Conservation (phyloP, 2,888 invertebrate genomes). For the Lochmaea capreae region DNA sequence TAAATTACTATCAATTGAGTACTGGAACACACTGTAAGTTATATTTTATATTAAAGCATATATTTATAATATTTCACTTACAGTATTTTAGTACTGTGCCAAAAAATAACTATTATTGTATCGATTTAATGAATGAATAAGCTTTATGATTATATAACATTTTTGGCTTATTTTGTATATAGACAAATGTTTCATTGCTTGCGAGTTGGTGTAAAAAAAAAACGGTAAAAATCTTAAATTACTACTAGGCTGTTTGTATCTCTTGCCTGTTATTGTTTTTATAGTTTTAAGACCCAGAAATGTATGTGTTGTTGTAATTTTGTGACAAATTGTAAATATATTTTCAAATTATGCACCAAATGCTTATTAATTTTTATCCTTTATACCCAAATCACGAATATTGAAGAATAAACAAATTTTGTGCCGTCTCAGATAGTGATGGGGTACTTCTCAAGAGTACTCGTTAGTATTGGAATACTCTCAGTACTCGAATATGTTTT, state of each 20-base stretch:
- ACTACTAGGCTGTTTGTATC: conserved; percentile 64
- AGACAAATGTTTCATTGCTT: conserved; percentile 55
- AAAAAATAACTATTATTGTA: conserved; percentile 51
- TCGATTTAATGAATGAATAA: conserved; percentile 36
- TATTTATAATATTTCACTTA: conserved; percentile 31
- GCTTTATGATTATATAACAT: conserved; percentile 1
- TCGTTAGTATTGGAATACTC: no score
- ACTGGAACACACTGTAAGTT: conserved; percentile 18
- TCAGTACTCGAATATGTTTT: no score
- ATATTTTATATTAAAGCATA: conserved; percentile 38
- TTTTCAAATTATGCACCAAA: conserved; percentile 60
- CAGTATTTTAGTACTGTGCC: conserved; percentile 63
- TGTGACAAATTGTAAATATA: conserved; percentile 66
- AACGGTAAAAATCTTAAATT: conserved; percentile 50
- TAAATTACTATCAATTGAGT: not conserved
- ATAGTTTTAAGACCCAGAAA: conserved; percentile 65
- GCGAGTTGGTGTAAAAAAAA: conserved; percentile 58
- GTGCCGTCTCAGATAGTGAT: no score
- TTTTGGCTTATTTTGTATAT: conserved; percentile 53
- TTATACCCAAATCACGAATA: not conserved
- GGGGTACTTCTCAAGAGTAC: no score
- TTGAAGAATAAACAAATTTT: no score
- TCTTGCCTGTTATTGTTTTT: conserved; percentile 67
- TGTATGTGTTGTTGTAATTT: conserved; percentile 66
- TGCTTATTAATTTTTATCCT: conserved; percentile 27